Base-by-base conservation (phyloP, 1,140 invertebrate species). In the Neodiprion virginianus region DNA sequence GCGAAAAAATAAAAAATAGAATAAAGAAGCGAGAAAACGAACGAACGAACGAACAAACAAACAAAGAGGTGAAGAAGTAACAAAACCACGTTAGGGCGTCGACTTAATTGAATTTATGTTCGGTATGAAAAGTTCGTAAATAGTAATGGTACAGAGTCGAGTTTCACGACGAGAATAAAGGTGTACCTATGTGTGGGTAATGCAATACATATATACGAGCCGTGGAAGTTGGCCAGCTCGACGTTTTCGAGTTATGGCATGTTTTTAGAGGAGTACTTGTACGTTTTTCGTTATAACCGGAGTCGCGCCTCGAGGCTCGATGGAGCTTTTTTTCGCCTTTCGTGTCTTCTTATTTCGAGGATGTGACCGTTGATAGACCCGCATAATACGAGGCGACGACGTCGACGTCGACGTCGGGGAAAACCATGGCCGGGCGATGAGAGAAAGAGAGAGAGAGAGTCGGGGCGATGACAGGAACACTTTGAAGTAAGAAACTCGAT, bases 401-500 rank as follows among this genome's bases (percentile, higher is more conserved):
- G 53, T 61, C 67, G 61, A 65, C 61, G 61, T 14, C 17, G 12
- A 65, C 12, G 12, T 65, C 61, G 12, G 17, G 61, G 61, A 4
- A 21, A 21, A 21, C 28, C 12, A 65, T 17, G 61, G 17, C 12
- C 7, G 4, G 61, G 17, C 61, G 61, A 7, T 17, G 61, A 21
- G 61, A 14, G 61, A 14, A 14, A 14, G 12, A 21, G 17, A 14
- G 61, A 21, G 12, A 40, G 61, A 14, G 12, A 14, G 10, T 11
- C 67, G 12, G 23, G 17, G 23, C 0, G 67, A 69, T 69, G 67
- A 69, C 67, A 69, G 67, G 14, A 69, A 11, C 40, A 23, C 67
- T 69, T 47, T 69, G 17, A 23, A 47, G 67, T 69, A 47, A 69
- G 67, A 47, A 21, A 69, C 67, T 69, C 67, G 67, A 69, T 69